Evolutionary conservation across 2,888 invertebrate species (phyloP).

Genomic region (Flabesymbios commensalis): DNA sequence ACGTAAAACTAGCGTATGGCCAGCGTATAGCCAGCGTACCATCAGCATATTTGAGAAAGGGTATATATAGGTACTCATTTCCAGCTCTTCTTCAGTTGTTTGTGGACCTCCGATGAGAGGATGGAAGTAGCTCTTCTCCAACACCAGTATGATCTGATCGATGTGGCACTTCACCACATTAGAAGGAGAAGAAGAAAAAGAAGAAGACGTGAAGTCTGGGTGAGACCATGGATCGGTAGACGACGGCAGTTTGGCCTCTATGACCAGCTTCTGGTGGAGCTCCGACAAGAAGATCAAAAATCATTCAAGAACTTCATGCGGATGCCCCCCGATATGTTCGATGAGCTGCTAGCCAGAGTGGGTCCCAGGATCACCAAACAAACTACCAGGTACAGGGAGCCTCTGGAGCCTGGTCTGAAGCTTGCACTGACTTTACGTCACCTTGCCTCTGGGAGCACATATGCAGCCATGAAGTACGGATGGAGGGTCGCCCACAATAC

Average conservation of each 20-base stretch:
- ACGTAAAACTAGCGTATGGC: too few relatives aligned
- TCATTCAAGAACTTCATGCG: conserved; percentile 7
- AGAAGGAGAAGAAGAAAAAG: too few relatives aligned
- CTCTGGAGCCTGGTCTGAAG: conserved; percentile 13
- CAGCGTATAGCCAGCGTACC: too few relatives aligned
- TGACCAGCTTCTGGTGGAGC: conserved; percentile 8
- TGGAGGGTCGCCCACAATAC: conserved; percentile 23
- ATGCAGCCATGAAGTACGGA: conserved; percentile 9
- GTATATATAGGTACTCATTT: too few relatives aligned
- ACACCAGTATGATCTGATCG: too few relatives aligned
- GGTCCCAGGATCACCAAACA: neutral
- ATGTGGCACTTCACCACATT: too few relatives aligned
- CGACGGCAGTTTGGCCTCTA: conserved; percentile 13
- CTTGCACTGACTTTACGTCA: conserved; percentile 22
- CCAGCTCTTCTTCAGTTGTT: too few relatives aligned
- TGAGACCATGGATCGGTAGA: conserved; percentile 5
- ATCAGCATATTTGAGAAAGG: too few relatives aligned
- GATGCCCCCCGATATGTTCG: conserved; percentile 10
- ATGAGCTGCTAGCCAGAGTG: conserved; percentile 1
- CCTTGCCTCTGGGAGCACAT: conserved; percentile 18
- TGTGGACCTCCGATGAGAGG: too few relatives aligned
- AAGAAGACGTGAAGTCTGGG: too few relatives aligned
- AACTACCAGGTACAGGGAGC: neutral
- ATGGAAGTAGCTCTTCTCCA: too few relatives aligned
- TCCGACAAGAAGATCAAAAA: conserved; percentile 8